Evolutionary conservation across 2,888 invertebrate genomes (phyloP), one percentile per base, ranked within the genome.

Genomic region (Fabriciana adippe): DNA sequence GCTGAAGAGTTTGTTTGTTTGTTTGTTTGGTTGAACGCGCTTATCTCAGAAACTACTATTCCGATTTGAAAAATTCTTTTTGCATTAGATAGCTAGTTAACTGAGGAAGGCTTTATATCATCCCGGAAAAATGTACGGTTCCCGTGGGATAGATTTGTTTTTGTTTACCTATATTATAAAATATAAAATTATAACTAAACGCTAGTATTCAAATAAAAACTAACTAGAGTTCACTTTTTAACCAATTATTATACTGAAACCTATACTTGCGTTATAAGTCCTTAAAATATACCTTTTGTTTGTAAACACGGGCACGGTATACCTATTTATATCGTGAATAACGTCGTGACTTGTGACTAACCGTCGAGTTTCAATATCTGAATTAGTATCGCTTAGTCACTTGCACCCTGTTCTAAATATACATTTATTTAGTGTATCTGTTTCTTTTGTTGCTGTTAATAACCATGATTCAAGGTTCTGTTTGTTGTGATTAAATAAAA

Each of bases 281-380:
- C n/a, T 11, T 66, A 54, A 21, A 50, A n/a, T 35, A 63, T 54
- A 26, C 41, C 74, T 68, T 75, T 75, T 79, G 76, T 79, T 77
- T 71, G 78, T 78, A 78, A 79, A 81, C 80, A 79, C 68, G 75
- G 71, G 56, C 64, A 68, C 72, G 74, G 73, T 77, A 78, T 79
- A n/a, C n/a, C n/a, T n/a, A 79, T 78, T 62, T 73, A 68, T 68
- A 55, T 54, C 35, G 73, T 78, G 79, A 80, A 78, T 78, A 79
- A 80, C 73, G 75, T 70, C 68, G 69, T 82, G 80, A 82, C 76
- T 81, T 67, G 69, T 83, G 81, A 83, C 77, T 81, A 80, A 82
- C 74, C 51, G 68, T 68, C 64, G 71, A 70, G 67, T 69, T 70
- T 74, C 71, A 75, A 61, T 54, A 66, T 50, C 78, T n/a, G 73